Conservation (phyloP, 2,113 vertebrate genomes). For the Cyphomyrus plagiostoma region DNA sequence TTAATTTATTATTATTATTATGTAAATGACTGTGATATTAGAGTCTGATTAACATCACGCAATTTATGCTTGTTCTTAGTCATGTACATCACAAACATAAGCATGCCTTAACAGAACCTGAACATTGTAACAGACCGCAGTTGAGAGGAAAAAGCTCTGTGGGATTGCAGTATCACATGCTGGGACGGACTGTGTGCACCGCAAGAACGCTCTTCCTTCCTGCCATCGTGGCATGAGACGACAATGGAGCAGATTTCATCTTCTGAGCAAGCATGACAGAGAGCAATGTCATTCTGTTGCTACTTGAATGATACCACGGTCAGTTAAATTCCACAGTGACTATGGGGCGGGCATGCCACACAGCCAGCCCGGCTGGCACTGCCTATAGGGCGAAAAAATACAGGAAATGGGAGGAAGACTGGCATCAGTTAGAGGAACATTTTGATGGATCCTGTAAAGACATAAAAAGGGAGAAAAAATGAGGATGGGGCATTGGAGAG, state of each 20-base stretch:
- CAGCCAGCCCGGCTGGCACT: not conserved
- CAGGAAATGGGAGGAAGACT: not conserved
- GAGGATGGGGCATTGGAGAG: not conserved
- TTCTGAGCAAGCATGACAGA: not conserved
- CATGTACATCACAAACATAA: not conserved
- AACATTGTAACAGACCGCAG: not conserved
- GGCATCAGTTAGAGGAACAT: not conserved
- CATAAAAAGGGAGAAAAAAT: not conserved
- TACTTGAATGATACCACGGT: not conserved
- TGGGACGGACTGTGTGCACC: not conserved
- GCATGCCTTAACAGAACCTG: not conserved
- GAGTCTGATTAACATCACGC: not conserved
- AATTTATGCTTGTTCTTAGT: not conserved
- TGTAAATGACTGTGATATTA: not conserved
- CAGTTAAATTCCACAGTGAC: not conserved
- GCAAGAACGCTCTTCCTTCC: not conserved
- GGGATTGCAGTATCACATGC: not conserved
- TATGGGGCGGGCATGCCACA: not conserved
- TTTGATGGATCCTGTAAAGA: not conserved
- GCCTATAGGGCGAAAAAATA: not conserved
- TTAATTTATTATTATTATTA: not conserved
- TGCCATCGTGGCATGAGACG: not conserved
- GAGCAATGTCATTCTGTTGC: not conserved
- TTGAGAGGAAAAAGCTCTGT: not conserved
- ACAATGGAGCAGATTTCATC: not conserved